Percentiles rank a stretch among this genome's conserved stretches.
These are phyloP conservation scores for Oreochromis tanganicae DNA, from an alignment of 2,113 vertebrate species.

Conservation along the genomic window DNA sequence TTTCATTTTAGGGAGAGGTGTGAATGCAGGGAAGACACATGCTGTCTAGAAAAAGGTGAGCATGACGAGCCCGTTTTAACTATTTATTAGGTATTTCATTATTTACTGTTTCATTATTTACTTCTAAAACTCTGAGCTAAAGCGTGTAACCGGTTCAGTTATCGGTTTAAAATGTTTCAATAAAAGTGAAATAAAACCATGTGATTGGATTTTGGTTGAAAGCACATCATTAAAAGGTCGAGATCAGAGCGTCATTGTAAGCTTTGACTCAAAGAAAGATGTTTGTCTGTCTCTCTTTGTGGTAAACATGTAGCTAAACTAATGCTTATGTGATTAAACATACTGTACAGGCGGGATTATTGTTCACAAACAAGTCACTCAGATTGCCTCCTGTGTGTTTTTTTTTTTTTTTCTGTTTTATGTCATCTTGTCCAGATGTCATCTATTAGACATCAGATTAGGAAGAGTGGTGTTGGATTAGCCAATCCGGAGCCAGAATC, in stretches of 20 bases:
- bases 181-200: not conserved
- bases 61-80: not conserved
- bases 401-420: not conserved
- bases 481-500: constrained; percentile 60
- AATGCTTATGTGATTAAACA: constrained; percentile 13
- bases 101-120: constrained; percentile 7
- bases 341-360: constrained; percentile 51
- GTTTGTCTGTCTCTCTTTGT: not conserved
- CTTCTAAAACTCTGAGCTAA: not conserved
- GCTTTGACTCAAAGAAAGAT: constrained; percentile 5
- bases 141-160: not conserved
- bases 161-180: not conserved
- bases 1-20: constrained; percentile 47
- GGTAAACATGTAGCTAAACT: constrained; percentile 23
- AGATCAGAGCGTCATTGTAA: not conserved
- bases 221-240: not conserved
- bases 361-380: constrained; percentile 46
- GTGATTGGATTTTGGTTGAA: not conserved
- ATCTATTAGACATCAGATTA: constrained; percentile 63
- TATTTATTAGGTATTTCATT: constrained; percentile 28
- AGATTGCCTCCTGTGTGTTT: constrained; percentile 26
- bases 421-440: constrained; percentile 54
- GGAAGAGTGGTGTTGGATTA: constrained; percentile 63
- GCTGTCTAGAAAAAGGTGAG: not conserved
- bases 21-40: constrained; percentile 48